These are phyloP conservation scores for Rhodinocichla rosea DNA, from an alignment of 2,113 vertebrate genomes.

Conservation along the genomic window DNA sequence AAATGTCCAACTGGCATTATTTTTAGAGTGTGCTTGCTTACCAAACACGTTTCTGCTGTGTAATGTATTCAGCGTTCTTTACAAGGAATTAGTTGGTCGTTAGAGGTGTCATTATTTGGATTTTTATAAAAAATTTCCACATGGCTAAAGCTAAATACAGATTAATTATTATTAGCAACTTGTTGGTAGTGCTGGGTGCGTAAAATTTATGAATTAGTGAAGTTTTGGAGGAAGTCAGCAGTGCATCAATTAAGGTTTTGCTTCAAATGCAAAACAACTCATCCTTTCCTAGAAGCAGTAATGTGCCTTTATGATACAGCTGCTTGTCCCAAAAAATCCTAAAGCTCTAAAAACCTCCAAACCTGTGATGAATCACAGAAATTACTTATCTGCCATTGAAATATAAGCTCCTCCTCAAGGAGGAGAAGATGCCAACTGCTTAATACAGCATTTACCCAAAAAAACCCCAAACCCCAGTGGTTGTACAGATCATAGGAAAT, in stretches of 20 bases:
- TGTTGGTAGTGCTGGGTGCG: background rate
- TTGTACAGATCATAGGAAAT: background rate
- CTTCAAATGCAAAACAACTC: constrained; percentile 28
- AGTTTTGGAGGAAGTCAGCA: background rate
- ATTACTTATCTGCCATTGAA: background rate
- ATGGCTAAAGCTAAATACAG: background rate
- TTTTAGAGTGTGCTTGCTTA: background rate
- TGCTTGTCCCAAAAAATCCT: constrained; percentile 15
- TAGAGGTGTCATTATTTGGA: background rate
- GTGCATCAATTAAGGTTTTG: background rate
- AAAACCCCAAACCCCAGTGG: background rate
- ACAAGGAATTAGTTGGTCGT: background rate
- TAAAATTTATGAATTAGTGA: background rate
- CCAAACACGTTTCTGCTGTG: background rate
- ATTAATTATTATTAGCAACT: background rate
- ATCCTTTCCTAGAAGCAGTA: background rate
- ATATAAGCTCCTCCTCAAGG: background rate
- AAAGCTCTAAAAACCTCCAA: background rate
- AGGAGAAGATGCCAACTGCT: background rate
- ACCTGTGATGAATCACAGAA: background rate
- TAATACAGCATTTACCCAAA: background rate
- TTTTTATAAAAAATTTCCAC: background rate
- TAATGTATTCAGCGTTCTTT: background rate
- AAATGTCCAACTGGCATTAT: background rate
- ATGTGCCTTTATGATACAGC: background rate